Evolutionary conservation across 2,888 invertebrate genomes (phyloP), one percentile per base, ranked within the genome.

Genomic region (Perithous albicinctus): DNA sequence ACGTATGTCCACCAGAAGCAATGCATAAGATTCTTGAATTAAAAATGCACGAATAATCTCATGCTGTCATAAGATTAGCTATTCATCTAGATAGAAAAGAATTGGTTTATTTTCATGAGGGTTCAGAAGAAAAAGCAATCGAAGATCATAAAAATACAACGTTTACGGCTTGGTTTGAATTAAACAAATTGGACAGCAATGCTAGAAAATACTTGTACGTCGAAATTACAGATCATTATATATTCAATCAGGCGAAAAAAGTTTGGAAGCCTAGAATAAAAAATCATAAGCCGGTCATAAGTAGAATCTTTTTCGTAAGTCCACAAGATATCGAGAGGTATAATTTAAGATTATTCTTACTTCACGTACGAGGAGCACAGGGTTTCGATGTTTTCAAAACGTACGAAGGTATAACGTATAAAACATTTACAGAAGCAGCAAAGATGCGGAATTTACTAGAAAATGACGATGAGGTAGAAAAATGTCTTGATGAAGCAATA

Each of bases 11-110:
- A 3, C 82, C 78, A 46, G 85, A 87, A 81, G 83, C 84, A 48
- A 64, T 83, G 59, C 83, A 85, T 79, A 73, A 86, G 64, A 78
- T 86, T 41, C 80, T 75, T 64, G 83, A 86, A 78, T 85, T 70
- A 64, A 64, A 76, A n/a, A n/a, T n/a, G n/a, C n/a, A n/a, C n/a
- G n/a, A n/a, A n/a, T n/a, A n/a, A n/a, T n/a, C n/a, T n/a, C 80
- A 85, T 64, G 67, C 82, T 15, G 70, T 86, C 61, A 54, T 82
- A 77, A 78, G 85, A 70, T 83, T 87, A 81, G 78, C 84, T 70
- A 83, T 86, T 82, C 85, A 86, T 82, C 75, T 86, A 56, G 80
- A 84, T 78, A 75, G 85, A 76, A 70, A 85, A 82, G 85, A 88
- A 85, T 80, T 81, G 46, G 80, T 87, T 66, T 78, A 66, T 56